Percentiles rank a stretch among this genome's conserved stretches.
phyloP scores from a whole-genome alignment of 2,888 invertebrate species.

The Teleogryllus oceanicus region DNA sequence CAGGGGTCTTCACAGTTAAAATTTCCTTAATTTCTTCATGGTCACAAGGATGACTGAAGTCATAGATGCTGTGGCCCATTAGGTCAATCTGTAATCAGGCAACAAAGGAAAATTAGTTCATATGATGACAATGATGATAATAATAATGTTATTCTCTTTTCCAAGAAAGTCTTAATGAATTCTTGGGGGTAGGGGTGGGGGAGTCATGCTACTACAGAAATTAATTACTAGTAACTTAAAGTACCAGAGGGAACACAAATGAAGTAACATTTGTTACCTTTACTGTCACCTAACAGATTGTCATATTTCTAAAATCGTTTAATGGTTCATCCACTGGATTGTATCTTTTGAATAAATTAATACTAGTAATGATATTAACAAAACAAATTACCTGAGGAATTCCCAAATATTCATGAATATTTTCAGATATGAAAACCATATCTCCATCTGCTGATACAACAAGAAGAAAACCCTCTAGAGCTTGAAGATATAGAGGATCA shows the following conservation, averaged over 20 bases:
- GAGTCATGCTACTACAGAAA: too few species aligned
- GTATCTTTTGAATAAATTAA: not conserved
- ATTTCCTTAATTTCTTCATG: slow-evolving; percentile 80
- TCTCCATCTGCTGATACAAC: slow-evolving; percentile 86
- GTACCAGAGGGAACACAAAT: too few species aligned
- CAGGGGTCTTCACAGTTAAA: slow-evolving; percentile 52
- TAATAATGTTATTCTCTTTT: too few species aligned
- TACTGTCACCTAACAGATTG: too few species aligned
- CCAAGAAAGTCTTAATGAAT: too few species aligned
- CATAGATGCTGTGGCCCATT: slow-evolving; percentile 90
- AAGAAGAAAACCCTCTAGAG: slow-evolving; percentile 87
- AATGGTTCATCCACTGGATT: too few species aligned
- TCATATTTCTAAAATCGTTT: too few species aligned
- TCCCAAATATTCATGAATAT: slow-evolving; percentile 85
- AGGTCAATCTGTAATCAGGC: slow-evolving; percentile 76
- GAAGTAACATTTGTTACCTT: too few species aligned
- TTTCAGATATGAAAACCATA: slow-evolving; percentile 88
- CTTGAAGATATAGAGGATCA: slow-evolving; percentile 68
- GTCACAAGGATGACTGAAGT: slow-evolving; percentile 93
- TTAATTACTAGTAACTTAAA: too few species aligned
- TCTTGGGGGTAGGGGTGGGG: too few species aligned
- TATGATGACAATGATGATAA: too few species aligned
- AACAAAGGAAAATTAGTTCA: too few species aligned
- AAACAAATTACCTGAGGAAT: slow-evolving; percentile 74
- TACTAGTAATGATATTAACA: not conserved